A percentile compares a stretch with the other conserved stretches of the same genome.
Evolutionary conservation across 1,140 invertebrate genomes (phyloP).

Genomic region (Zophobas atratus): DNA sequence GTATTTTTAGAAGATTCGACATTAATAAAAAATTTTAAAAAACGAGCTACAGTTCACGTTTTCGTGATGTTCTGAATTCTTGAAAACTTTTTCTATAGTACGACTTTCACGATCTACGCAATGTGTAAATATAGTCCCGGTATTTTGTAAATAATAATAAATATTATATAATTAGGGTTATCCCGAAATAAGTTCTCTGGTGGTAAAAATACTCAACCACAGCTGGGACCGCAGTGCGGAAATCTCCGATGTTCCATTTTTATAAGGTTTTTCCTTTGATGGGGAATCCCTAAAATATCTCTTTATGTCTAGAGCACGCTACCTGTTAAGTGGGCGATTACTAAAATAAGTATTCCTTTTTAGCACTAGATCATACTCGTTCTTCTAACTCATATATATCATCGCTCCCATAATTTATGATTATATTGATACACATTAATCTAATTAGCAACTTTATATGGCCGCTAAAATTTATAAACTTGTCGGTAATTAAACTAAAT

Average conservation of each 20-base stretch:
- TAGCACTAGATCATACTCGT: not conserved
- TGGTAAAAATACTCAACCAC: constrained; percentile 23
- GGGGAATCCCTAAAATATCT: constrained; percentile 31
- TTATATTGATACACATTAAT: constrained; percentile 23
- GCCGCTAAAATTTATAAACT: constrained; percentile 34
- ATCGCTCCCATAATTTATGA: constrained; percentile 10
- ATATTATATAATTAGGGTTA: constrained; percentile 13
- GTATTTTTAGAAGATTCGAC: too few species aligned
- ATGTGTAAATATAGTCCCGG: not conserved
- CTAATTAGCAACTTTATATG: constrained; percentile 25
- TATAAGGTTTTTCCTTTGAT: constrained; percentile 16
- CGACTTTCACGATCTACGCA: too few species aligned
- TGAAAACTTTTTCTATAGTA: too few species aligned
- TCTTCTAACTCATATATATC: not conserved
- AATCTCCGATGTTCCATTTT: constrained; percentile 2
- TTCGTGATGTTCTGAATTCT: too few species aligned
- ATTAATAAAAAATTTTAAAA: too few species aligned
- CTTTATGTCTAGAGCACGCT: not conserved
- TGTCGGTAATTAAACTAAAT: constrained; percentile 19
- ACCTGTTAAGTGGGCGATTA: constrained; percentile 5
- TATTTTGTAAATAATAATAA: not conserved
- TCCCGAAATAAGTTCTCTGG: constrained; percentile 3
- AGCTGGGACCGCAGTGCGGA: constrained; percentile 11
- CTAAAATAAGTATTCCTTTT: constrained; percentile 1
- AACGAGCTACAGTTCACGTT: too few species aligned